Percentiles rank a stretch among this genome's conserved stretches.
Evolutionary conservation across 92 coral and sea anemone species (phyloP).

Genomic region (Parazoanthus darwini): DNA sequence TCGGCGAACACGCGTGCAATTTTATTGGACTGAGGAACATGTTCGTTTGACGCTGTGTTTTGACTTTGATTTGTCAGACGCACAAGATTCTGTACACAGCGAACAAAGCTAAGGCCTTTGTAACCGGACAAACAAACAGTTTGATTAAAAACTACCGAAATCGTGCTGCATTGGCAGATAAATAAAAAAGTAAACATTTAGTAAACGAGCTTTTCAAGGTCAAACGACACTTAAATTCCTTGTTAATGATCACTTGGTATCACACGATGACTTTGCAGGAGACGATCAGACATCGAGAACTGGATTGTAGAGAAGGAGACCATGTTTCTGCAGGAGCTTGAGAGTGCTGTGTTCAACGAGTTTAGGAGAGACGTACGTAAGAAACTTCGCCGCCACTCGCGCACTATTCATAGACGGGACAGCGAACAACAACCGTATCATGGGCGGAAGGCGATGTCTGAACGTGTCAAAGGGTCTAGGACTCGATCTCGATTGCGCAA

Average conservation of each 20-base stretch:
- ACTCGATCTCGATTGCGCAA: conserved; percentile 56
- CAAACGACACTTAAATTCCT: too few relatives aligned
- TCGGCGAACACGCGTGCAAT: too few relatives aligned
- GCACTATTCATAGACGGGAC: conserved; percentile 30
- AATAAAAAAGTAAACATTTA: too few relatives aligned
- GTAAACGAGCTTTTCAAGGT: too few relatives aligned
- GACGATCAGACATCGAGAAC: conserved; percentile 65
- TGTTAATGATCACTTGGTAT: background rate
- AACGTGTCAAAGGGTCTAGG: conserved; percentile 64
- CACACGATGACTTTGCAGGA: conserved; percentile 50
- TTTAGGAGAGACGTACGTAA: conserved; percentile 89
- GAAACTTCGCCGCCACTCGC: conserved; percentile 73
- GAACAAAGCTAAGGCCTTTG: too few relatives aligned
- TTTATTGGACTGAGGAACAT: too few relatives aligned
- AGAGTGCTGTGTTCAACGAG: conserved; percentile 95
- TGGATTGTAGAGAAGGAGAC: conserved; percentile 75
- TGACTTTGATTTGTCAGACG: too few relatives aligned
- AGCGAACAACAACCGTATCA: conserved; percentile 26
- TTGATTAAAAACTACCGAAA: too few relatives aligned
- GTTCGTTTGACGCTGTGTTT: too few relatives aligned
- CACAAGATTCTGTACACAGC: too few relatives aligned
- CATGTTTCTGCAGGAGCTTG: conserved; percentile 77
- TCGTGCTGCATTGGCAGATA: too few relatives aligned
- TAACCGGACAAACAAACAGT: too few relatives aligned
- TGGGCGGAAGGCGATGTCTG: conserved; percentile 66